phyloP scores from a whole-genome alignment of 2,888 invertebrate genomes.

The Prosapia bicincta region DNA sequence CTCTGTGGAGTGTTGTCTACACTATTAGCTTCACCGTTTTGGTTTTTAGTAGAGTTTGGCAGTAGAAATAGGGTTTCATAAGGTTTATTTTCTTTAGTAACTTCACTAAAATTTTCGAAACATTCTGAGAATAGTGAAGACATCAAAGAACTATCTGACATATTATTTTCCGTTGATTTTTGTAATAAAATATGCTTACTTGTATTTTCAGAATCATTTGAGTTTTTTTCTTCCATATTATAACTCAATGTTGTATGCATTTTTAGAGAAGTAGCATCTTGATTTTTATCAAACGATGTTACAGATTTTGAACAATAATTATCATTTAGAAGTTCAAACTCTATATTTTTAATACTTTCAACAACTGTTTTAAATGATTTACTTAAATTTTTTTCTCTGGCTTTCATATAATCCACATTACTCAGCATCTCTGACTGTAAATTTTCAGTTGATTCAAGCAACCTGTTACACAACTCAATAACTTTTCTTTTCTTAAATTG shows the following conservation, averaged over 20 bases:
- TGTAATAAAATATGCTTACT: no score
- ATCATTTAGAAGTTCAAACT: no score
- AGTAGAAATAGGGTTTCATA: no score
- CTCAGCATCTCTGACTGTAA: not conserved
- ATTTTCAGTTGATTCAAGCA: not conserved
- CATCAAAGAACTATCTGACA: not conserved
- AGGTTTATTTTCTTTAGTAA: not conserved
- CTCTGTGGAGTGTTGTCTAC: no score
- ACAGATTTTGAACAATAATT: no score
- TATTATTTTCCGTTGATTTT: not conserved
- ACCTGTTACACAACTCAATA: no score
- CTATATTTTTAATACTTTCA: no score
- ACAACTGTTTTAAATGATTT: not conserved
- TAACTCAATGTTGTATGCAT: not conserved
- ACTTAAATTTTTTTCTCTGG: not conserved
- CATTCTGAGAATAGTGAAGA: not conserved
- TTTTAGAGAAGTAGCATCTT: not conserved
- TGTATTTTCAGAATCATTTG: no score
- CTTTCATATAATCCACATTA: not conserved
- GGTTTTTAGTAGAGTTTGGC: not conserved
- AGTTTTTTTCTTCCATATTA: no score
- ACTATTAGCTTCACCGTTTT: no score
- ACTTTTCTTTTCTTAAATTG: no score
- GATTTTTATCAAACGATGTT: not conserved
- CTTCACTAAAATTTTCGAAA: not conserved